Conservation (phyloP, 2,888 invertebrate species). For the Aphidoletes aphidimyza region DNA sequence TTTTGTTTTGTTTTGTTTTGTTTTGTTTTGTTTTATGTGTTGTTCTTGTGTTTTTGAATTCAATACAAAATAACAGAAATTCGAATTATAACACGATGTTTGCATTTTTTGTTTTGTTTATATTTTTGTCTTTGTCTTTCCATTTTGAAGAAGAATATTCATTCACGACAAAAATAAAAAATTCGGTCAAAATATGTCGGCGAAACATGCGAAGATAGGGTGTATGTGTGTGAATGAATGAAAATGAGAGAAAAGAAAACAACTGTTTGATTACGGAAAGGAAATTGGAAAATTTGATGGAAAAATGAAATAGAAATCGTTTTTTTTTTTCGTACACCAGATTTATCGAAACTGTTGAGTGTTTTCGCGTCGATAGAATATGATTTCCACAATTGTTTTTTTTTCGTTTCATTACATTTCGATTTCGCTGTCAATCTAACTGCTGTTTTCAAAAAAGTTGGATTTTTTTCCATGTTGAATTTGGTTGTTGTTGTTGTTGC, state of each 20-base stretch:
- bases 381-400: constrained; percentile 4
- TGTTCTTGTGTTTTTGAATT: constrained; percentile 10
- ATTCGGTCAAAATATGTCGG: not conserved
- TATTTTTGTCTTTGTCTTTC: not conserved
- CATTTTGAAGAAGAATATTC: not conserved
- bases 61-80: constrained; percentile 32
- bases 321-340: constrained; percentile 29
- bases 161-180: constrained; percentile 31
- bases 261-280: not conserved
- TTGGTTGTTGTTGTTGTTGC: not conserved
- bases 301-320: not conserved
- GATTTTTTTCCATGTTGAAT: not conserved
- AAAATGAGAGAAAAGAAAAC: not conserved
- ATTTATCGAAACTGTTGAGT: not conserved
- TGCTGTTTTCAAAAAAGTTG: not conserved
- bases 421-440: constrained; percentile 20
- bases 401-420: constrained; percentile 28
- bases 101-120: too few relatives aligned
- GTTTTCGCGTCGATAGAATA: constrained; percentile 8
- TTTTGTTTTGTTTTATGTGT: not conserved
- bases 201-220: not conserved
- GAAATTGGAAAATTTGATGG: not conserved
- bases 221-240: constrained; percentile 13
- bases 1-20: not conserved
- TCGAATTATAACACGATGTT: constrained; percentile 44